phyloP scores from a whole-genome alignment of 2,888 invertebrate species.

The Lymantria monacha region DNA sequence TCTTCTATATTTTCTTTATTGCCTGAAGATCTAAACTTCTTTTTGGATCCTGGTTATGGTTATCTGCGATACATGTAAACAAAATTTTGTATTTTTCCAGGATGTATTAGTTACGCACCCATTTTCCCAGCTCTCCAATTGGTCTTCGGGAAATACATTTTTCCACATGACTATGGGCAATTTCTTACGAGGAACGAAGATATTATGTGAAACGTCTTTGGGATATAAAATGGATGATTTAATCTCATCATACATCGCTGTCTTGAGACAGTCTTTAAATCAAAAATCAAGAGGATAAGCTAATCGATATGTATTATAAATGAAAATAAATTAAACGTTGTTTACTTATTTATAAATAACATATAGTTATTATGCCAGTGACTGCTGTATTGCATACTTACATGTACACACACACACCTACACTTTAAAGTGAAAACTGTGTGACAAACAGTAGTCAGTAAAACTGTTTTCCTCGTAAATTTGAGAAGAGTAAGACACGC shows the following conservation, averaged over 20 bases:
- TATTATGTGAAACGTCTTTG: slow-evolving; percentile 94
- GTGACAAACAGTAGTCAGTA: too few species aligned
- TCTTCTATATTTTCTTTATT: neutral
- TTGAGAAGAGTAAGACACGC: too few species aligned
- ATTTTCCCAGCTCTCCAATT: slow-evolving; percentile 94
- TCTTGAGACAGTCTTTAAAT: slow-evolving; percentile 67
- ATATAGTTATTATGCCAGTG: too few species aligned
- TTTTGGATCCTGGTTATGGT: slow-evolving; percentile 4
- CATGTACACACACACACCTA: too few species aligned
- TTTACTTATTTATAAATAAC: neutral
- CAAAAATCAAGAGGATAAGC: slow-evolving; percentile 38
- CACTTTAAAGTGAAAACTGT: too few species aligned
- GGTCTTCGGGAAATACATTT: slow-evolving; percentile 97
- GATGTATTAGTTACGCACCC: slow-evolving; percentile 92
- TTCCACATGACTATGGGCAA: slow-evolving; percentile 98
- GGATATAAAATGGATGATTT: slow-evolving; percentile 99
- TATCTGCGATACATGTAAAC: neutral
- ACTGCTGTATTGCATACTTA: too few species aligned
- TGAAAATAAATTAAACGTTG: neutral
- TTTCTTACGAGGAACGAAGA: slow-evolving; percentile 93
- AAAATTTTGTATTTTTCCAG: slow-evolving; percentile 61
- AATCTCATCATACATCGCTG: slow-evolving; percentile 92
- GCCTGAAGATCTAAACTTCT: slow-evolving; percentile 2
- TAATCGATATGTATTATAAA: neutral
- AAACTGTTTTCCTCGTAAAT: too few species aligned